These are phyloP conservation scores for Pseudococcus viburni DNA, from an alignment of 2,888 invertebrate genomes.

Conservation along the genomic window DNA sequence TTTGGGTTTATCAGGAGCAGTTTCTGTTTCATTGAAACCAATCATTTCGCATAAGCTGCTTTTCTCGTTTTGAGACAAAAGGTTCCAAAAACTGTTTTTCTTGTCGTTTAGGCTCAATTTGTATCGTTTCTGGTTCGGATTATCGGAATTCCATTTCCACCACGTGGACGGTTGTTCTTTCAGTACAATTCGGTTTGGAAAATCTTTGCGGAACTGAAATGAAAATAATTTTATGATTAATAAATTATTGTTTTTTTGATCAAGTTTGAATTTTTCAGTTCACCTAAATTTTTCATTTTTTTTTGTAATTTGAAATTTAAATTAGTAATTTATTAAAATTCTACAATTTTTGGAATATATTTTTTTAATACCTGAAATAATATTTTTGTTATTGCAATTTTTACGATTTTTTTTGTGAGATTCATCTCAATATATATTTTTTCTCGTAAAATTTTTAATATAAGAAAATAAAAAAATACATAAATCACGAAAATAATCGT, in stretches of 20 bases:
- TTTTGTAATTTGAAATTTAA: too few relatives aligned
- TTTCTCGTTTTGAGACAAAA: slow-evolving; percentile 78
- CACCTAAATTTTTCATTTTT: too few relatives aligned
- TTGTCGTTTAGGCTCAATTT: slow-evolving; percentile 72
- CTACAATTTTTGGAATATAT: too few relatives aligned
- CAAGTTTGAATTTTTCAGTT: neutral
- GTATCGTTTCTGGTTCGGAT: slow-evolving; percentile 72
- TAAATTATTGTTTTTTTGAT: neutral
- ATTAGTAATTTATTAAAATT: too few relatives aligned
- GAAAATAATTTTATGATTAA: neutral
- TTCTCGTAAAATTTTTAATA: neutral
- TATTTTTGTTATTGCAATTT: too few relatives aligned
- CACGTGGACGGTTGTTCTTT: slow-evolving; percentile 69
- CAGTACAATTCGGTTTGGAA: slow-evolving; percentile 71
- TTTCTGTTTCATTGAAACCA: slow-evolving; percentile 75
- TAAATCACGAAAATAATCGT: neutral
- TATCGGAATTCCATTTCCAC: slow-evolving; percentile 57
- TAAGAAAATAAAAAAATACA: slow-evolving; percentile 45
- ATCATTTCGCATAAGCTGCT: slow-evolving; percentile 77
- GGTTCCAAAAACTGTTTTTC: slow-evolving; percentile 75
- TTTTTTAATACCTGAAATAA: too few relatives aligned
- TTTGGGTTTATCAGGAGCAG: slow-evolving; percentile 73
- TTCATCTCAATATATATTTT: too few relatives aligned
- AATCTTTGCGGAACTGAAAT: slow-evolving; percentile 70
- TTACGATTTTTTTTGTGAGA: too few relatives aligned